Conservation (phyloP, 2,797 vertebrate genomes). For the Enteromius anoplus region DNA sequence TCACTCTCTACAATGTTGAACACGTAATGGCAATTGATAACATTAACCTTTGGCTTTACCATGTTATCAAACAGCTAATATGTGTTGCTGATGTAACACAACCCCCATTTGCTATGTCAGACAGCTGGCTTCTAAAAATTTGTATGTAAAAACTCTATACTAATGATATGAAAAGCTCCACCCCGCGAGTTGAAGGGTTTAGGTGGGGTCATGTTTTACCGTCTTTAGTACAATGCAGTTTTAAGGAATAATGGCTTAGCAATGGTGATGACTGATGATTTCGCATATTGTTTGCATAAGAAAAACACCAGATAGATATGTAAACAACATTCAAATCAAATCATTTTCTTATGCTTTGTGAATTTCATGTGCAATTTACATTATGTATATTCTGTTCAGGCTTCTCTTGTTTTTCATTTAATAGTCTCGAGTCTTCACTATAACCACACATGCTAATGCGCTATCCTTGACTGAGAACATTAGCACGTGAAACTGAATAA, state of each 20-base stretch:
- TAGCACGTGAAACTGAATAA: slow-evolving; percentile 50
- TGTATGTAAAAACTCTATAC: background rate
- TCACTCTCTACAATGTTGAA: background rate
- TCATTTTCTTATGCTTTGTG: background rate
- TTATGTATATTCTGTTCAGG: slow-evolving; percentile 32
- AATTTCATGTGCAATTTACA: background rate
- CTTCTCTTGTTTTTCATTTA: slow-evolving; percentile 41
- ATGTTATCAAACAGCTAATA: background rate
- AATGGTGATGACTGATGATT: background rate
- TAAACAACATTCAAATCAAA: background rate
- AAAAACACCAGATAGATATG: background rate
- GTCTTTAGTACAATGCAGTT: background rate
- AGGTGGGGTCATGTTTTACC: background rate
- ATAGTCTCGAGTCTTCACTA: slow-evolving; percentile 25
- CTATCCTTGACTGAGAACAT: slow-evolving; percentile 29
- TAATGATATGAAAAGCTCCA: background rate
- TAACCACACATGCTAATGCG: slow-evolving; percentile 39
- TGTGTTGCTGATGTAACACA: background rate
- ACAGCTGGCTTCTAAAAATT: background rate
- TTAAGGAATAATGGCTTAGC: background rate
- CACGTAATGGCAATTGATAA: background rate
- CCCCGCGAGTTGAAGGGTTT: background rate
- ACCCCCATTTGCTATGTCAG: background rate
- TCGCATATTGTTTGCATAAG: background rate
- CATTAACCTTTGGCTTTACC: background rate